A percentile compares a stretch with the other conserved stretches of the same genome.
phyloP scores from a whole-genome alignment of 64 coral and sea anemone genomes.

The Orbicella faveolata region DNA sequence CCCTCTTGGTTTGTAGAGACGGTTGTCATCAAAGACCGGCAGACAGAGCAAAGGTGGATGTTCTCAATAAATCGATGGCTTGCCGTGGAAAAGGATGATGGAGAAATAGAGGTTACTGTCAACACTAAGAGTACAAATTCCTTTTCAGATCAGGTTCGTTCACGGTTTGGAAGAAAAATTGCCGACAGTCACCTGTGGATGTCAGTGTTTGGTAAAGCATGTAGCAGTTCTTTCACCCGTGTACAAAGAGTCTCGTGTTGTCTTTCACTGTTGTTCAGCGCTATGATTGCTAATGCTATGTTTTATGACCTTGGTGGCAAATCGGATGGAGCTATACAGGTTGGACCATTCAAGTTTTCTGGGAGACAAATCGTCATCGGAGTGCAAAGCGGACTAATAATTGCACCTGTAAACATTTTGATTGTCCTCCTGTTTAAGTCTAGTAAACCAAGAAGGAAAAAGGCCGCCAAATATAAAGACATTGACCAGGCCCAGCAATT shows the following conservation, averaged over 20 bases:
- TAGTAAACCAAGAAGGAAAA: constrained; percentile 13
- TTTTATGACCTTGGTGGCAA: constrained; percentile 31
- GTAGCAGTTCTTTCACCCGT: constrained; percentile 46
- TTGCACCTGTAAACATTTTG: constrained; percentile 50
- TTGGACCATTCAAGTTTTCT: constrained; percentile 39
- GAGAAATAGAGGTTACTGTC: constrained; percentile 27
- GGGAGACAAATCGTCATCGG: constrained; percentile 55
- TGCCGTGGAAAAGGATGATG: constrained; percentile 45
- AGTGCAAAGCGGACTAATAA: constrained; percentile 34
- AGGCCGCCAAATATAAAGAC: constrained; percentile 2
- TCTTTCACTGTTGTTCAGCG: constrained; percentile 6
- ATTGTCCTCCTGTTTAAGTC: constrained; percentile 50
- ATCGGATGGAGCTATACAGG: constrained; percentile 19
- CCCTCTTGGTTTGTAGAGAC: constrained; percentile 52
- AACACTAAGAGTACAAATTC: background rate
- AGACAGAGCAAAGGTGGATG: constrained; percentile 29
- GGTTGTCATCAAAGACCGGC: constrained; percentile 34
- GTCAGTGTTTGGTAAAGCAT: constrained; percentile 48
- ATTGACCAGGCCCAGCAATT: background rate
- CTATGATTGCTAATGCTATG: constrained; percentile 57
- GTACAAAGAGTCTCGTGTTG: constrained; percentile 38
- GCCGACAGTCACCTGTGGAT: constrained; percentile 65
- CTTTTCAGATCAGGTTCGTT: constrained; percentile 30
- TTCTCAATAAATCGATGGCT: constrained; percentile 50
- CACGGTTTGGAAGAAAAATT: constrained; percentile 29